These are phyloP conservation scores for Clarias batrachus DNA, from an alignment of 2,113 vertebrate genomes.

Conservation along the genomic window DNA sequence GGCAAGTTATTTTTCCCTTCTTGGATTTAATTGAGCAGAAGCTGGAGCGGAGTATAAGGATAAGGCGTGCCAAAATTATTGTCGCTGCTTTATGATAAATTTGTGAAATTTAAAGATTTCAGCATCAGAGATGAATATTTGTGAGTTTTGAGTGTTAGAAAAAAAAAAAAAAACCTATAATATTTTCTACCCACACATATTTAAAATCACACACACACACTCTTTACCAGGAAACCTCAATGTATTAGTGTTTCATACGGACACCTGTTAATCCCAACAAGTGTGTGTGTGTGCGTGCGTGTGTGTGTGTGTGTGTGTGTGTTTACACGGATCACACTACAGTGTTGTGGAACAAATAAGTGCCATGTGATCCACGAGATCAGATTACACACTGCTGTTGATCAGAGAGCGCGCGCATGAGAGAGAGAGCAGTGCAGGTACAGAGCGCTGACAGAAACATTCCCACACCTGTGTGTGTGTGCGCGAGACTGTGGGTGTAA, in stretches of 20 bases:
- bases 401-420: background rate
- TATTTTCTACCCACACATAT: background rate
- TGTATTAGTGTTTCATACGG: background rate
- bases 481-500: too few relatives aligned
- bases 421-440: background rate
- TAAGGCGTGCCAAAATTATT: background rate
- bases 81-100: background rate
- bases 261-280: background rate
- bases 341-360: background rate
- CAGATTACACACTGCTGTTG: background rate
- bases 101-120: too few relatives aligned
- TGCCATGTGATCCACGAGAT: background rate
- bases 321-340: background rate
- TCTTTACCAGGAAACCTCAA: background rate
- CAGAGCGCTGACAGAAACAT: background rate
- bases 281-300: background rate
- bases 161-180: too few relatives aligned
- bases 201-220: too few relatives aligned
- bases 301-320: constrained; percentile 14
- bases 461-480: background rate
- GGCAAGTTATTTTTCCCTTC: background rate
- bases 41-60: background rate
- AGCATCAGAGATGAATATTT: too few relatives aligned
- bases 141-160: too few relatives aligned
- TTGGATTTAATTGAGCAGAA: too few relatives aligned